These are phyloP conservation scores for Sebastolobus alascanus DNA, from an alignment of 2,797 vertebrate genomes.

Conservation along the genomic window DNA sequence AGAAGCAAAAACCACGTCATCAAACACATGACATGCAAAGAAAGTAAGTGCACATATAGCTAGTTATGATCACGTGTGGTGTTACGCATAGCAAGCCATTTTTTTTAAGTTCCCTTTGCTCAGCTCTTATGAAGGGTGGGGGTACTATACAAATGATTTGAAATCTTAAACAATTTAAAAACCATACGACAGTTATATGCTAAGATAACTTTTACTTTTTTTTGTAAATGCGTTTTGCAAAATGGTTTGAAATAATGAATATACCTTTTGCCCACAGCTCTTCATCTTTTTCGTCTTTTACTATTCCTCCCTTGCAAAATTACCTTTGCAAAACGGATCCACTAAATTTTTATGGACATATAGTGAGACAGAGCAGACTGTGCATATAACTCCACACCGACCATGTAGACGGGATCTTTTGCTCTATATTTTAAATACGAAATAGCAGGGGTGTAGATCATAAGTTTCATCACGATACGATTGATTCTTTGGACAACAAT, in stretches of 20 bases:
- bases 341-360: neutral
- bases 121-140: neutral
- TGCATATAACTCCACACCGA: no score
- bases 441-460: no score
- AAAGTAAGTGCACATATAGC: neutral
- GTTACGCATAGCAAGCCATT: neutral
- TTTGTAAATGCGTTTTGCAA: neutral
- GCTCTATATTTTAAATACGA: neutral
- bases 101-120: neutral
- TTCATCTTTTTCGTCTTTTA: neutral
- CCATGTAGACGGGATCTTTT: neutral
- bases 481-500: no score
- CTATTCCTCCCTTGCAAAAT: neutral
- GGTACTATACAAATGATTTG: neutral
- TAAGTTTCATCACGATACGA: no score
- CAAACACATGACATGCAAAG: neutral
- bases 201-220: neutral
- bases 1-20: constrained; percentile 21
- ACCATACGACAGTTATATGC: neutral
- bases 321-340: neutral
- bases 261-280: neutral
- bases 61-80: neutral
- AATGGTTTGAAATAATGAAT: neutral
- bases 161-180: neutral
- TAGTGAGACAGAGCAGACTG: neutral